Evolutionary conservation across 2,113 vertebrate species (phyloP).

Genomic region (Laticauda laticaudata): DNA sequence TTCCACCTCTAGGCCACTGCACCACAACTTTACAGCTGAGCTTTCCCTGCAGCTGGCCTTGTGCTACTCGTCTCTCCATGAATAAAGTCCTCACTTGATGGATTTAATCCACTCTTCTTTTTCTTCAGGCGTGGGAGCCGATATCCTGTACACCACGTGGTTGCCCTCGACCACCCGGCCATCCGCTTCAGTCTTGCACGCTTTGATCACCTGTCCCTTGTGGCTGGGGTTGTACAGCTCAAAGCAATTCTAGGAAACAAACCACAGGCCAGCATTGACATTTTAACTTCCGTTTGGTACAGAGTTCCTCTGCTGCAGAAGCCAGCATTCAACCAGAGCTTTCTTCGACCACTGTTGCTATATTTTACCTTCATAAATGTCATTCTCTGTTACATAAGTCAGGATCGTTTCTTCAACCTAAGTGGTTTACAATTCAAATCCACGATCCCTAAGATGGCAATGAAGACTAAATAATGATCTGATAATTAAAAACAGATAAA

Average conservation of each 20-base stretch:
- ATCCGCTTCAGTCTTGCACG: constrained; percentile 96
- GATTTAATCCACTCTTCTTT: constrained; percentile 99
- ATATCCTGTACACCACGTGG: constrained; percentile 97
- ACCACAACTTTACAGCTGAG: background rate
- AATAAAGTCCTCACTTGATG: constrained; percentile 83
- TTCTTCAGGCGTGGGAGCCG: constrained; percentile 92
- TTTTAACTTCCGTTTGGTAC: background rate
- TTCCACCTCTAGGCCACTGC: background rate
- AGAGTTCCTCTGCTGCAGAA: background rate
- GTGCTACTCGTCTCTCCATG: background rate
- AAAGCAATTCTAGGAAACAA: constrained; percentile 86
- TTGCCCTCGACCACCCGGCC: constrained; percentile 97
- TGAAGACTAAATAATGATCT: background rate
- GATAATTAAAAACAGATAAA: background rate
- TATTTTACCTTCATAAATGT: background rate
- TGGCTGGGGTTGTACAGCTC: constrained; percentile 95
- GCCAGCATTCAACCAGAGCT: background rate
- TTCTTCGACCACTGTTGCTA: background rate
- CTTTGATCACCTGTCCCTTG: constrained; percentile 97
- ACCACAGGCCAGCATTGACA: background rate
- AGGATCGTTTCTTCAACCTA: background rate
- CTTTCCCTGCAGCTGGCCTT: background rate
- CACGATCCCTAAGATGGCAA: background rate
- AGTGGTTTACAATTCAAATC: background rate
- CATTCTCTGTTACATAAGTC: background rate